These are phyloP conservation scores for Benthochromis sp. DNA, from an alignment of 2,113 vertebrate genomes.

Conservation along the genomic window DNA sequence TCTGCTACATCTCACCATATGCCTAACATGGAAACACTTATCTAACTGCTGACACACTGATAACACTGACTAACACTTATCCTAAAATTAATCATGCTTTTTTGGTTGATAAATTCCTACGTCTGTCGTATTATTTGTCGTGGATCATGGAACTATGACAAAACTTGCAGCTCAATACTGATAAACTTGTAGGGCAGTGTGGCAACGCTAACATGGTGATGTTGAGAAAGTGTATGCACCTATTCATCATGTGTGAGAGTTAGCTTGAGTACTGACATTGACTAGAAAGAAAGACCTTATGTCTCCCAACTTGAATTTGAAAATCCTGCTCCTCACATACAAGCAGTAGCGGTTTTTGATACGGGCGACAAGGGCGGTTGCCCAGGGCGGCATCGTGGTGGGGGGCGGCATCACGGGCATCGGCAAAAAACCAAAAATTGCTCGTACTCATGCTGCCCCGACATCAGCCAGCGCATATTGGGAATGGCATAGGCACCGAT, in stretches of 20 bases:
- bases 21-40: background rate
- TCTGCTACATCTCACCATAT: background rate
- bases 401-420: background rate
- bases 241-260: background rate
- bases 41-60: background rate
- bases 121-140: background rate
- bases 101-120: background rate
- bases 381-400: background rate
- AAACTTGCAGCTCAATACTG: background rate
- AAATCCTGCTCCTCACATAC: background rate
- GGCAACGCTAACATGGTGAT: background rate
- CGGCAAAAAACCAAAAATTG: accelerated
- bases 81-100: background rate
- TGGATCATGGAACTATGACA: background rate
- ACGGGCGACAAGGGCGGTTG: background rate
- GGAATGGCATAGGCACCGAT: accelerated
- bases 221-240: background rate
- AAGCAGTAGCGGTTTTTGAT: background rate
- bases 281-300: background rate
- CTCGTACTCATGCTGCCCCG: background rate
- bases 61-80: background rate
- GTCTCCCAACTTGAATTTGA: background rate
- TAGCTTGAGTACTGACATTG: background rate
- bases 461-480: background rate
- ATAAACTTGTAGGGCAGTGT: background rate